A percentile compares a stretch with the other conserved stretches of the same genome.
phyloP scores from a whole-genome alignment of 1,140 invertebrate genomes.

The Eubasilissa regina region DNA sequence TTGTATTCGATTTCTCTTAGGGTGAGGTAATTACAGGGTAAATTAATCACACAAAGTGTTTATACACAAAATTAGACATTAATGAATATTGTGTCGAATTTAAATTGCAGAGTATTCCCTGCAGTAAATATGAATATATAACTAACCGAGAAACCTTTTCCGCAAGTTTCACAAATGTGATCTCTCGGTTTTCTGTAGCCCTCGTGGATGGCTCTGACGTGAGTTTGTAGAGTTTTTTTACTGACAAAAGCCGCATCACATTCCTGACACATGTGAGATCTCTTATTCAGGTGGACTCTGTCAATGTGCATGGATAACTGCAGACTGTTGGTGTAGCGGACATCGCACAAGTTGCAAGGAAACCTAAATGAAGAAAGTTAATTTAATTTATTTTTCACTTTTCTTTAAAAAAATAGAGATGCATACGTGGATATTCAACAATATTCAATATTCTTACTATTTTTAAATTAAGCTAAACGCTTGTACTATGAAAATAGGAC shows the following conservation, averaged over 20 bases:
- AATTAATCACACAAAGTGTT: too few relatives aligned
- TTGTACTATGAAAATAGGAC: too few relatives aligned
- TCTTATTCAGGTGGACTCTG: constrained; percentile 51
- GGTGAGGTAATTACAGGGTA: too few relatives aligned
- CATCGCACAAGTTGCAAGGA: constrained; percentile 49
- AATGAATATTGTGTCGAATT: too few relatives aligned
- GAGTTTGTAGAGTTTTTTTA: constrained; percentile 51
- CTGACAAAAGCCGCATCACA: constrained; percentile 54
- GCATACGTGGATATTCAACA: too few relatives aligned
- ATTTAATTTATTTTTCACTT: too few relatives aligned
- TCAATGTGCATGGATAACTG: constrained; percentile 54
- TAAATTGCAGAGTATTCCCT: too few relatives aligned
- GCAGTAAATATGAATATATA: not conserved
- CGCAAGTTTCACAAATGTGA: constrained; percentile 57
- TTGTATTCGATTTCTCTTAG: too few relatives aligned
- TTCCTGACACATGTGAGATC: constrained; percentile 44
- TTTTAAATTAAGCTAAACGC: too few relatives aligned
- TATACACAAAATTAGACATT: too few relatives aligned
- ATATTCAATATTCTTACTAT: too few relatives aligned
- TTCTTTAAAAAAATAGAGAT: too few relatives aligned
- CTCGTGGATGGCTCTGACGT: constrained; percentile 51
- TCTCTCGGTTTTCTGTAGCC: constrained; percentile 49
- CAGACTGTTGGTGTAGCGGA: constrained; percentile 51
- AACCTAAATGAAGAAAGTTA: constrained; percentile 44
- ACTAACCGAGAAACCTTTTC: constrained; percentile 55